Evolutionary conservation across 2,888 invertebrate genomes (phyloP).

Genomic region (Diarsia rubi): DNA sequence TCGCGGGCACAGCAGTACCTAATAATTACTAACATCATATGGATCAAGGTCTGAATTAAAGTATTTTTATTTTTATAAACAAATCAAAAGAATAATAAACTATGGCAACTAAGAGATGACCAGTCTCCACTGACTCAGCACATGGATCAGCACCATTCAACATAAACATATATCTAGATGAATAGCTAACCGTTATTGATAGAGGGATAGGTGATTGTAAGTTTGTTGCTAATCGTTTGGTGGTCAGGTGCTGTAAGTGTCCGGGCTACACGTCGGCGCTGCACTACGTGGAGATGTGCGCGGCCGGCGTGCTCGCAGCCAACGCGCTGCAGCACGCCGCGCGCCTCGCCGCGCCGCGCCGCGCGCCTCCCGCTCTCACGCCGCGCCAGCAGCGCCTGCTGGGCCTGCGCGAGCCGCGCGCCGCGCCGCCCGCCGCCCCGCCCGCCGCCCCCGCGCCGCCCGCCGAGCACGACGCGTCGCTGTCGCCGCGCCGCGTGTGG

Average conservation of each 20-base stretch:
- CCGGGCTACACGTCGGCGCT: slow-evolving; percentile 80
- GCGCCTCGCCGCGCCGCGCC: slow-evolving; percentile 17
- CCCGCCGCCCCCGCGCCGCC: slow-evolving; percentile 53
- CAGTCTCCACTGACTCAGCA: too few relatives aligned
- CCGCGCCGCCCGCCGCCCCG: slow-evolving; percentile 28
- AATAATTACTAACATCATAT: too few relatives aligned
- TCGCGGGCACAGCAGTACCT: too few relatives aligned
- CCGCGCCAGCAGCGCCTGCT: slow-evolving; percentile 67
- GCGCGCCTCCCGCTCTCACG: slow-evolving; percentile 23
- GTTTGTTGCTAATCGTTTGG: background rate
- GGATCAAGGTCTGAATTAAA: too few relatives aligned
- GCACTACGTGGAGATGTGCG: slow-evolving; percentile 76
- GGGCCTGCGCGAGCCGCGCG: slow-evolving; percentile 68
- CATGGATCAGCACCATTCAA: too few relatives aligned
- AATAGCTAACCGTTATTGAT: too few relatives aligned
- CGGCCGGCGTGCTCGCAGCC: slow-evolving; percentile 55
- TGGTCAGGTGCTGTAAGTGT: slow-evolving; percentile 80
- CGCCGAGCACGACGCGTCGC: slow-evolving; percentile 66
- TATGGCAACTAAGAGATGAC: too few relatives aligned
- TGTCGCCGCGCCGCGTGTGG: slow-evolving; percentile 84
- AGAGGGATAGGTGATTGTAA: background rate
- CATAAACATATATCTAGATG: too few relatives aligned
- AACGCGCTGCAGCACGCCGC: slow-evolving; percentile 59
- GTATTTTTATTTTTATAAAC: too few relatives aligned
- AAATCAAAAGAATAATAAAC: too few relatives aligned